A percentile compares a stretch with the other conserved stretches of the same genome.
Evolutionary conservation across 2,113 vertebrate species (phyloP).

Genomic region (Python bivittatus): DNA sequence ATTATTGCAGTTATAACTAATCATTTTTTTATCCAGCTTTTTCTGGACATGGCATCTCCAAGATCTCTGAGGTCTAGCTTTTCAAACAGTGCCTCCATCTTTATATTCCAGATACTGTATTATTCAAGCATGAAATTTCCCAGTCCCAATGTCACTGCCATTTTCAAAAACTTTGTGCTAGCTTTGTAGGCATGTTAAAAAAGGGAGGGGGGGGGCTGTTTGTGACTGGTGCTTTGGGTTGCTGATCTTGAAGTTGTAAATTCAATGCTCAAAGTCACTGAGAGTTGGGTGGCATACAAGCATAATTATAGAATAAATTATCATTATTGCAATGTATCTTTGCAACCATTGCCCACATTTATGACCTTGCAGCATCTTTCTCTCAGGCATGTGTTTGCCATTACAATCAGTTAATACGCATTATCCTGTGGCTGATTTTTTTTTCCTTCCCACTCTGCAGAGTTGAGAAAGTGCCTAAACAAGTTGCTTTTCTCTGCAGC

Average conservation of each 20-base stretch:
- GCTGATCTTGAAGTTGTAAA: not conserved
- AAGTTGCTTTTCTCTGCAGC: not conserved
- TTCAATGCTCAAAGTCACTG: not conserved
- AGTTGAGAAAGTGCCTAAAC: not conserved
- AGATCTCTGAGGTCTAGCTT: not conserved
- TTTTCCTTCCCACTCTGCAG: not conserved
- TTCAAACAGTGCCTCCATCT: not conserved
- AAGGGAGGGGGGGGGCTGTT: not conserved
- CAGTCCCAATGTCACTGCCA: not conserved
- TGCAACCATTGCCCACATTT: not conserved
- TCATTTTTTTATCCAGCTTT: not conserved
- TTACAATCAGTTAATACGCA: not conserved
- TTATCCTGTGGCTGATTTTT: not conserved
- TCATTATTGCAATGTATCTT: not conserved
- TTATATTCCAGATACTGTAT: not conserved
- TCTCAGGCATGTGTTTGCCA: not conserved
- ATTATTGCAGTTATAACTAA: not conserved
- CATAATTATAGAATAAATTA: not conserved
- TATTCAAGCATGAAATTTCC: not conserved
- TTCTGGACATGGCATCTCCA: not conserved
- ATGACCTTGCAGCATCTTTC: not conserved
- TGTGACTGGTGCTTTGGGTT: not conserved
- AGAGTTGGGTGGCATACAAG: not conserved
- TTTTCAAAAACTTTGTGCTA: not conserved
- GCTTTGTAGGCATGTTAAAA: no score